phyloP scores from a whole-genome alignment of 92 coral and sea anemone genomes.

The Umimayanthus chanpuru region DNA sequence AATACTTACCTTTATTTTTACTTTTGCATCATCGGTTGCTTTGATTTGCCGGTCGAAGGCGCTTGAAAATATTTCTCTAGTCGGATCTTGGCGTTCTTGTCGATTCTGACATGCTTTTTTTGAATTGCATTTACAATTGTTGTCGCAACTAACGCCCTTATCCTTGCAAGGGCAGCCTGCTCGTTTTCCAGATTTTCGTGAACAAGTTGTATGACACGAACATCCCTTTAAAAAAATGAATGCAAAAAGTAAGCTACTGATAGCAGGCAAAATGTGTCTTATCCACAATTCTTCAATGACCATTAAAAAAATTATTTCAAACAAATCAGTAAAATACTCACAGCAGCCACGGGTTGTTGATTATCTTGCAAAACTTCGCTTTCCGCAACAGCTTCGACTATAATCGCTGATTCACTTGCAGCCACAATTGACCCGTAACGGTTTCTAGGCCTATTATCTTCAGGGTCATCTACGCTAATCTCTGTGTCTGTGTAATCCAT shows the following conservation, averaged over 20 bases:
- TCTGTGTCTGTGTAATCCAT: slow-evolving; percentile 11
- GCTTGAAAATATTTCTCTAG: slow-evolving; percentile 1
- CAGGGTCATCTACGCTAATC: slow-evolving; percentile 12
- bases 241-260: not conserved
- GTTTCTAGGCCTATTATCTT: not conserved
- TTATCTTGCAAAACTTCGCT: not conserved
- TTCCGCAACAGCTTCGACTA: not conserved
- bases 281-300: not conserved
- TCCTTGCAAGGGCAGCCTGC: slow-evolving; percentile 12
- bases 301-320: not conserved
- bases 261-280: not conserved
- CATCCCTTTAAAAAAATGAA: not conserved
- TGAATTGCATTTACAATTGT: not conserved
- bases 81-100: not conserved
- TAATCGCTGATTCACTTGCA: not conserved
- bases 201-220: slow-evolving; percentile 18
- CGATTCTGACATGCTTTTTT: not conserved
- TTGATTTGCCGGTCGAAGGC: slow-evolving; percentile 16
- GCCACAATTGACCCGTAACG: slow-evolving; percentile 9
- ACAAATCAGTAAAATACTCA: not conserved
- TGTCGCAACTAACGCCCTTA: slow-evolving; percentile 4
- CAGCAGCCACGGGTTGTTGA: not conserved
- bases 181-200: not conserved
- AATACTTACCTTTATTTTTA: slow-evolving; percentile 4
- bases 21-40: slow-evolving; percentile 13